Base-by-base conservation (phyloP, 2,888 invertebrate species). In the Ellobium chinense region DNA sequence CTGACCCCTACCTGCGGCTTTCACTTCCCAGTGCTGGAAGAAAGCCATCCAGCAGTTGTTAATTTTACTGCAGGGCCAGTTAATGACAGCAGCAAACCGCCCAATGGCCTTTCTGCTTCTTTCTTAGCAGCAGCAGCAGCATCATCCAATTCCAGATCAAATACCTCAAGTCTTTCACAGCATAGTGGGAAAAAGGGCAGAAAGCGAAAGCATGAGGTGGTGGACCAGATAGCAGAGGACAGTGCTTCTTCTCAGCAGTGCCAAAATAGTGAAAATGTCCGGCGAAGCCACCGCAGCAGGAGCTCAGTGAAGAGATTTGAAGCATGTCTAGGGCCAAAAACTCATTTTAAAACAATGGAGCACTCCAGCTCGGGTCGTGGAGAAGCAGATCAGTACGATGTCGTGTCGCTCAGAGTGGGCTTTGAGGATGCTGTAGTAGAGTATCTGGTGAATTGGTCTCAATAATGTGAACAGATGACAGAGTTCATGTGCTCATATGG, bases 1-100 rank as follows among this genome's bases (percentile, higher is more conserved):
- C 46, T 80, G 27, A 69, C 69, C 0, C 80, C 80, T 1, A 75
- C 80, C 14, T 80, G 80, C 66, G 80, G 80, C n/a, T 80, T 80
- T 66, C 66, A 56, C 9, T 80, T 80, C 46, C 80, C 80, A 34
- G 75, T 80, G 18, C 36, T 80, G 39, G 80, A 80, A 1, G 69
- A 75, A 29, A 34, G 21, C 1, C 68, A 69, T 69, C 69, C 80
- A 4, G 29, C 79, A 21, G 65, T 73, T 14, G 58, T 31, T 7
- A 68, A 36, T 27, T 12, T 9, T 14, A 18, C 1, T 3, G 21
- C 21, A 18, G 29, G 39, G 2, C 46, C 66, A 5, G 76, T 76
- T 46, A 21, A 29, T 9, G 72, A 72, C 24, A 72, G 9, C 58
- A 54, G 27, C n/a, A 29, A 24, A 7, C 2, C 34, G 24, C 31